Percentiles rank a stretch among this genome's conserved stretches.
Evolutionary conservation across 2,113 vertebrate species (phyloP).

Genomic region (Gallinago jamesoni): DNA sequence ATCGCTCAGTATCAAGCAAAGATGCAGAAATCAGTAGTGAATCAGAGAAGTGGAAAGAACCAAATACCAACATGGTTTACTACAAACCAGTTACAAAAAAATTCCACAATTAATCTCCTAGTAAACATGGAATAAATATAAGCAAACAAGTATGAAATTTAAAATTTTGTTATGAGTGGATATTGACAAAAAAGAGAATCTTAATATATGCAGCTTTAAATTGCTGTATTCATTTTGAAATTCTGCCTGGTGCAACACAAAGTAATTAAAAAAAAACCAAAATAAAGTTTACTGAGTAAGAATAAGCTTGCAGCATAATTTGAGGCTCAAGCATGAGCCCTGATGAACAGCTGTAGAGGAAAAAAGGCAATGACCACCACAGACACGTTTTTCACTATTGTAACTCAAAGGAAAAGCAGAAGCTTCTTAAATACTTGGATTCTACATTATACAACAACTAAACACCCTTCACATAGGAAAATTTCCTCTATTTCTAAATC

Average conservation of each 20-base stretch:
- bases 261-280: constrained; percentile 19
- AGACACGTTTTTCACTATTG: background rate
- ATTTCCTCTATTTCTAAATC: constrained; percentile 3
- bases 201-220: background rate
- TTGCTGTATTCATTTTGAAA: constrained; percentile 9
- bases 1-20: background rate
- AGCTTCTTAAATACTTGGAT: constrained; percentile 1
- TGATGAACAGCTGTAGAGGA: background rate
- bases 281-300: constrained; percentile 19
- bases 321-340: background rate
- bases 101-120: background rate
- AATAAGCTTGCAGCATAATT: constrained; percentile 9
- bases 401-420: background rate
- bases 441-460: constrained; percentile 20
- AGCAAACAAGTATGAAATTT: background rate
- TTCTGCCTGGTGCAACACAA: constrained; percentile 6
- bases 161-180: background rate
- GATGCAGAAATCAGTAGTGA: background rate
- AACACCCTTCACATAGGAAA: constrained; percentile 7
- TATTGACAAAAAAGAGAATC: background rate
- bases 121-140: background rate
- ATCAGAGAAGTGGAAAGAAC: background rate
- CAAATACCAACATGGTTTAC: background rate
- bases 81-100: background rate
- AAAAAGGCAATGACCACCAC: constrained; percentile 2